phyloP scores from a whole-genome alignment of 2,113 vertebrate genomes.

The Cyprinodon variegatus region DNA sequence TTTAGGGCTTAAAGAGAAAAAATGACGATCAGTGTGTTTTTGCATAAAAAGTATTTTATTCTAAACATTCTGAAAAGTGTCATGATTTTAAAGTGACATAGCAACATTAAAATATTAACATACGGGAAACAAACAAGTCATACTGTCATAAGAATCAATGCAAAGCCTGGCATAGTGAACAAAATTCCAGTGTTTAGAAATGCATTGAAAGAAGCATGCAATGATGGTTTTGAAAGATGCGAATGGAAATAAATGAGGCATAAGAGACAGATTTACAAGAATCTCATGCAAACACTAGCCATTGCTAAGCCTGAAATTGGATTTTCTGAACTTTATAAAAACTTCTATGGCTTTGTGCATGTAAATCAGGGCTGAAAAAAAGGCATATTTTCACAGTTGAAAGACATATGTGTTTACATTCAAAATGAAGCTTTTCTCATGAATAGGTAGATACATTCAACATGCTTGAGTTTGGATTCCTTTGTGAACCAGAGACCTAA shows the following conservation, averaged over 20 bases:
- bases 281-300: slow-evolving; percentile 24
- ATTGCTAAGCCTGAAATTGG: background rate
- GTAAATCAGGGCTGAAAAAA: slow-evolving; percentile 5
- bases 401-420: slow-evolving; percentile 50
- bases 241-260: slow-evolving; percentile 13
- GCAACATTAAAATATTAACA: slow-evolving; percentile 42
- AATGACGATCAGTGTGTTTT: background rate
- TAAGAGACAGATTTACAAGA: background rate
- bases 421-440: slow-evolving; percentile 42
- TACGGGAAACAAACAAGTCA: slow-evolving; percentile 41
- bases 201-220: slow-evolving; percentile 66
- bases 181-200: slow-evolving; percentile 4
- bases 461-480: slow-evolving; percentile 32
- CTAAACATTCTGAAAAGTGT: slow-evolving; percentile 61
- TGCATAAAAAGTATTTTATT: slow-evolving; percentile 73
- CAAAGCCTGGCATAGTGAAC: slow-evolving; percentile 43
- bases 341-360: background rate
- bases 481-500: slow-evolving; percentile 38
- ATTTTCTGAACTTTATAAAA: slow-evolving; percentile 14
- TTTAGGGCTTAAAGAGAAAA: background rate
- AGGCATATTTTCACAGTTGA: slow-evolving; percentile 27
- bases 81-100: slow-evolving; percentile 37
- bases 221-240: slow-evolving; percentile 8
- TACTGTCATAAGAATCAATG: slow-evolving; percentile 35
- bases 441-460: slow-evolving; percentile 59